Percentiles rank a stretch among this genome's conserved stretches.
phyloP scores from a whole-genome alignment of 2,113 vertebrate genomes.

The Peromyscus californicus region DNA sequence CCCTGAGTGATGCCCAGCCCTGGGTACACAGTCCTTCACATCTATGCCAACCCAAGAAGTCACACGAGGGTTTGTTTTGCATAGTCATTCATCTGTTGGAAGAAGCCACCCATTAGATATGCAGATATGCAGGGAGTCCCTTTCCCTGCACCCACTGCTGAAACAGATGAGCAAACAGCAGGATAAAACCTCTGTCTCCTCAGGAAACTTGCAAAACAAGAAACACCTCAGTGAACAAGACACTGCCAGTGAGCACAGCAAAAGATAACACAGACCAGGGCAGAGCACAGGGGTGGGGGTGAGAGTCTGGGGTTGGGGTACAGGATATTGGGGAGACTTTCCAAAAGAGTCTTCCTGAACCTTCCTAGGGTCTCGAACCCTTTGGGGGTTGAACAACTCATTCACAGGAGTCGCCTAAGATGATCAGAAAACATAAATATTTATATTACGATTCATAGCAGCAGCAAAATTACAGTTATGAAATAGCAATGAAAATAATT shows the following conservation, averaged over 20 bases:
- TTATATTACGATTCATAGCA: not conserved
- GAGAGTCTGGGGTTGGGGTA: not conserved
- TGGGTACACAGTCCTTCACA: not conserved
- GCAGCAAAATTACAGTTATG: not conserved
- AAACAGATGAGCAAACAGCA: accelerated
- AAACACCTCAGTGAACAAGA: not conserved
- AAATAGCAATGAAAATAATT: not conserved
- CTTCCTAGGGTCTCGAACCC: not conserved
- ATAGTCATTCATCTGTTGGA: not conserved
- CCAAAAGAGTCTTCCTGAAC: not conserved
- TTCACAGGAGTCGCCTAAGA: not conserved
- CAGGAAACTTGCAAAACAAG: not conserved
- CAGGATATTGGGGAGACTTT: not conserved
- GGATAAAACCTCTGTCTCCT: not conserved
- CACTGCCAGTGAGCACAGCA: too few species aligned
- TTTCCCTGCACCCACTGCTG: not conserved
- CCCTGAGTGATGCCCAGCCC: too few species aligned
- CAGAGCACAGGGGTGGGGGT: not conserved
- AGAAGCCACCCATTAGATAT: not conserved
- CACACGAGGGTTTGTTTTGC: too few species aligned
- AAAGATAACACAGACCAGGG: not conserved
- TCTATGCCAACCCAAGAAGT: not conserved
- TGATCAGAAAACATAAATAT: not conserved
- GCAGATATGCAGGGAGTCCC: not conserved
- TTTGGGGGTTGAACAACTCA: not conserved